phyloP scores from a whole-genome alignment of 2,797 vertebrate genomes.

The Acanthopagrus latus region DNA sequence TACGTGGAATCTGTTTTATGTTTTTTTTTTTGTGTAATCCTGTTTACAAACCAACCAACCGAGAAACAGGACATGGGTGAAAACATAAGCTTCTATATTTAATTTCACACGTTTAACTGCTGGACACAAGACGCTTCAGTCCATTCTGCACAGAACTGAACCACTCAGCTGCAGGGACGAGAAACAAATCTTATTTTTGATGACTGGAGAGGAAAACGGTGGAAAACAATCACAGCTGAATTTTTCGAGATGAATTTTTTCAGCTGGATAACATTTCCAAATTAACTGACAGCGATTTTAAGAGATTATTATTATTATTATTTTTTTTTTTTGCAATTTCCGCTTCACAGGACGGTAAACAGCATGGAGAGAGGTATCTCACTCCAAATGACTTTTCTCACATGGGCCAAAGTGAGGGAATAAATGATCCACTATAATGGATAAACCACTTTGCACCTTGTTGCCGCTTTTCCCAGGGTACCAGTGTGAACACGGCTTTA shows the following conservation, averaged over 20 bases:
- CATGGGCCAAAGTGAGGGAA: constrained; percentile 60
- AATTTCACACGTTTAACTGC: too few relatives aligned
- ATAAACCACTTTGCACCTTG: constrained; percentile 82
- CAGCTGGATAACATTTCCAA: constrained; percentile 4
- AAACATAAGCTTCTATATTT: too few relatives aligned
- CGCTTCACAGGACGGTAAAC: constrained; percentile 18
- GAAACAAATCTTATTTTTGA: too few relatives aligned
- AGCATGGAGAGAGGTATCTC: constrained; percentile 13
- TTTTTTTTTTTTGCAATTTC: not conserved
- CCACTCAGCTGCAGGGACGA: too few relatives aligned
- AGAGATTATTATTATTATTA: not conserved
- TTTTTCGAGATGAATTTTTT: not conserved
- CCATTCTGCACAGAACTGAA: too few relatives aligned
- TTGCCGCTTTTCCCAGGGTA: constrained; percentile 64
- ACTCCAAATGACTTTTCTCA: constrained; percentile 60
- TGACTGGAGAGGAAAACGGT: not conserved
- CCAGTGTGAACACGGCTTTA: constrained; percentile 71
- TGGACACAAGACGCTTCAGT: too few relatives aligned
- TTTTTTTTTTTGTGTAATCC: too few relatives aligned
- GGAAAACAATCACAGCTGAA: constrained; percentile 4
- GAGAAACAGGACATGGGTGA: too few relatives aligned
- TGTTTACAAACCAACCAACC: too few relatives aligned
- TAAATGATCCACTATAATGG: constrained; percentile 66
- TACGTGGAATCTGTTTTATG: too few relatives aligned
- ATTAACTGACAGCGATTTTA: constrained; percentile 29